Evolutionary conservation across 2,888 invertebrate species (phyloP).

Genomic region (Tortrix viridana): DNA sequence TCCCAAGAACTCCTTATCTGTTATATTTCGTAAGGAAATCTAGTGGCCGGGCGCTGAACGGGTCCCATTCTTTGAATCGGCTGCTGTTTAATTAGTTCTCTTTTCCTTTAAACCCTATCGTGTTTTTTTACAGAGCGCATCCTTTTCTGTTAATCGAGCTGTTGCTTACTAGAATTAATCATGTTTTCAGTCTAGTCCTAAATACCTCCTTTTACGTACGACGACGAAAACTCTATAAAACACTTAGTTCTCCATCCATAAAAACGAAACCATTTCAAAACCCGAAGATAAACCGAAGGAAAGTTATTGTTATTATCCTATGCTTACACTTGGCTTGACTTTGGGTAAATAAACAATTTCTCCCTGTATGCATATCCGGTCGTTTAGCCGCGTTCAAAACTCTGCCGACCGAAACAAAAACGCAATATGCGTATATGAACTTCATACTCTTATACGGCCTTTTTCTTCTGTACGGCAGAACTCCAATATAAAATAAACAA

Average conservation of each 20-base stretch:
- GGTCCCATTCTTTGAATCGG: conserved; percentile 1
- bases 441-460: no score
- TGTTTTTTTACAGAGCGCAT: no score
- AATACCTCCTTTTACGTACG: not conserved
- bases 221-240: not conserved
- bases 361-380: conserved; percentile 31
- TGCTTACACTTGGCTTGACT: conserved; percentile 32
- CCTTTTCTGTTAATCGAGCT: no score
- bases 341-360: conserved; percentile 34
- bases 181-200: no score
- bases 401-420: no score
- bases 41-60: no score
- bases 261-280: not conserved
- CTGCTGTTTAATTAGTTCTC: not conserved
- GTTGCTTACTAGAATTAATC: no score
- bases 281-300: conserved; percentile 7
- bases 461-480: no score
- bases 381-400: conserved; percentile 20
- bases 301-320: conserved; percentile 32
- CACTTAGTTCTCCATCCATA: not conserved
- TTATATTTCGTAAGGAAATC: no score
- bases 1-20: no score
- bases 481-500: conserved; percentile 21
- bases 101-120: not conserved
- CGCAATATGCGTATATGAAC: no score